Conservation (phyloP, 2,113 vertebrate species). For the Steatornis caripensis region DNA sequence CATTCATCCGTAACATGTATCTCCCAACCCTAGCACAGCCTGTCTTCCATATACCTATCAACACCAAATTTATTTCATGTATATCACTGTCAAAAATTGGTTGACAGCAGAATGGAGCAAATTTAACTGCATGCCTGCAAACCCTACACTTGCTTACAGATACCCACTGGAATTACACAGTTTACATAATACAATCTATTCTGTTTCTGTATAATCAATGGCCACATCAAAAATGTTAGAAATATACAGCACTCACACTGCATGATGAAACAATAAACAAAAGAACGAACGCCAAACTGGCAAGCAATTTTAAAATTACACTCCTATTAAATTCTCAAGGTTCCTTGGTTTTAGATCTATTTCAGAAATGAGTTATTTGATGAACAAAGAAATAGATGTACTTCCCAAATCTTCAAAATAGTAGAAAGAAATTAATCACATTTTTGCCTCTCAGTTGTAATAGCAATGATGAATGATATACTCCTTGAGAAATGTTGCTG, state of each 20-base stretch:
- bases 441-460: slow-evolving; percentile 60
- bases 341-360: not conserved
- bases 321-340: not conserved
- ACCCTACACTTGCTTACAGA: not conserved
- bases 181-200: not conserved
- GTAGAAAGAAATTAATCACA: slow-evolving; percentile 67
- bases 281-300: not conserved
- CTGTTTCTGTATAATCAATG: not conserved
- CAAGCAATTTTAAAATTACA: not conserved
- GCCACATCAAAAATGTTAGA: not conserved
- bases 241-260: not conserved
- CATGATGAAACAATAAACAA: not conserved
- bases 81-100: not conserved
- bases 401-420: slow-evolving; percentile 56
- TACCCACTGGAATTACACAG: not conserved
- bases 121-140: not conserved
- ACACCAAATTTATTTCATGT: not conserved
- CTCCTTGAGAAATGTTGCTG: slow-evolving; percentile 53
- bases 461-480: slow-evolving; percentile 65
- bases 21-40: not conserved
- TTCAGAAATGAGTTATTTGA: slow-evolving; percentile 54
- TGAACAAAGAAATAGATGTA: slow-evolving; percentile 59
- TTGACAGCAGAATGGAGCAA: not conserved
- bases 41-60: not conserved
- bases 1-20: not conserved